Conservation (phyloP, 2,113 vertebrate species). For the Upupa epops region DNA sequence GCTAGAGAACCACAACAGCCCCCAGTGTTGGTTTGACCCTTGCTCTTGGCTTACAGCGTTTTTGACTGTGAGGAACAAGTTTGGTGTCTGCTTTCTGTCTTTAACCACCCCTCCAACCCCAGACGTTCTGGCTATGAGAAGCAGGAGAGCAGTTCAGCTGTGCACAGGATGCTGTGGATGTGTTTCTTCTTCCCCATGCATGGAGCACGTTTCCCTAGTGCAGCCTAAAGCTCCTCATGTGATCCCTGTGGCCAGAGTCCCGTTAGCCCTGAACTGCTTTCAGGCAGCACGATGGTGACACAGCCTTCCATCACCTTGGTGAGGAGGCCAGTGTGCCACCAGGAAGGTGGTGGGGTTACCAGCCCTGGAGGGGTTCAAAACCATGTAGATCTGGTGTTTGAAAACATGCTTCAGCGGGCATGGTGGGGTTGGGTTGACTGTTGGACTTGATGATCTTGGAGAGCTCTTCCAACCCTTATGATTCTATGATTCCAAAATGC, state of each 20-base stretch:
- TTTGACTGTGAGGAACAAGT: not conserved
- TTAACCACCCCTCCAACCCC: not conserved
- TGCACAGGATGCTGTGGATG: not conserved
- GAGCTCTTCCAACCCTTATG: too few species aligned
- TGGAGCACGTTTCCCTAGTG: not conserved
- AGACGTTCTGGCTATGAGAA: not conserved
- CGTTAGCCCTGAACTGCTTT: not conserved
- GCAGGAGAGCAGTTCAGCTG: not conserved
- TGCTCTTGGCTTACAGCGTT: not conserved
- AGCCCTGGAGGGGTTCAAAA: too few species aligned
- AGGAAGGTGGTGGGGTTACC: too few species aligned
- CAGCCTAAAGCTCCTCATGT: accelerated
- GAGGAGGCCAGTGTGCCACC: not conserved
- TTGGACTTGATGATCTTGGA: too few species aligned
- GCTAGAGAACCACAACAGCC: not conserved
- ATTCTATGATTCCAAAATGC: not conserved
- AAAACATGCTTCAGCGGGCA: too few species aligned
- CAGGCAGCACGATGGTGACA: not conserved
- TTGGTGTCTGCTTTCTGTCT: not conserved
- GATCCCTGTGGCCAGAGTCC: accelerated
- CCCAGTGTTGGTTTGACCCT: not conserved
- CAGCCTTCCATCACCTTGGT: not conserved
- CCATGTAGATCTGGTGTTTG: too few species aligned
- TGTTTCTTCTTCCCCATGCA: not conserved
- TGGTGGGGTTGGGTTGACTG: too few species aligned